Evolutionary conservation across 1,140 invertebrate species (phyloP).

Genomic region (Arion vulgaris): DNA sequence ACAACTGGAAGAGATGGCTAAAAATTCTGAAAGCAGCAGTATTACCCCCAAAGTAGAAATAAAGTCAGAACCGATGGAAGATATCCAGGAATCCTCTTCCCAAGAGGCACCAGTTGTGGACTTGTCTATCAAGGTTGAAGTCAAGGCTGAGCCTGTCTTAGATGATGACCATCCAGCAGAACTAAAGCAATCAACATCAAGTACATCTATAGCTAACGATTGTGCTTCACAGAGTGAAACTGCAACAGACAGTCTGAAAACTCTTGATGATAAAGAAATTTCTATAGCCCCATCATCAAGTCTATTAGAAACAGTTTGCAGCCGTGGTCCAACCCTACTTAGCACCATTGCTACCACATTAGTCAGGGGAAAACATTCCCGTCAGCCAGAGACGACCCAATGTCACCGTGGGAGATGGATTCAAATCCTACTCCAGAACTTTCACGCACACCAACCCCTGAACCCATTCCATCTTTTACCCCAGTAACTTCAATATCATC

Average conservation of each 20-base stretch:
- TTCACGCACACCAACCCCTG: slow-evolving; percentile 35
- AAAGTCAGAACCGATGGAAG: slow-evolving; percentile 12
- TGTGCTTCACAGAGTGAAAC: too few species aligned
- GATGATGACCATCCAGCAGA: not conserved
- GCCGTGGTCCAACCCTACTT: not conserved
- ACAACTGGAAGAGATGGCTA: slow-evolving; percentile 1
- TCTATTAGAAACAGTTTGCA: not conserved
- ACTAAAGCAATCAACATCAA: not conserved
- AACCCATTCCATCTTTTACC: slow-evolving; percentile 28
- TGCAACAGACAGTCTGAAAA: not conserved
- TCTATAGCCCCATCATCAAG: not conserved
- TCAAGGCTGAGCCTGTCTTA: not conserved
- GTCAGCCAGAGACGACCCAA: slow-evolving; percentile 32
- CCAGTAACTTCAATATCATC: slow-evolving; percentile 20
- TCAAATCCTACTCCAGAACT: slow-evolving; percentile 40
- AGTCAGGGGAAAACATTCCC: slow-evolving; percentile 17
- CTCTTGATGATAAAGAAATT: not conserved
- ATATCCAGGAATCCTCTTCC: not conserved
- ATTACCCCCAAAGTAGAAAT: not conserved
- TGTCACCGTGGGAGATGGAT: slow-evolving; percentile 38
- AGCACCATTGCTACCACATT: slow-evolving; percentile 20
- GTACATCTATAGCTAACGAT: not conserved
- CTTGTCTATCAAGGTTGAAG: not conserved
- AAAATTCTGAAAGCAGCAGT: not conserved
- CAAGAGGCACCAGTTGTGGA: not conserved